Evolutionary conservation across 2,888 invertebrate species (phyloP).

Genomic region (Trichogramma evanescens): DNA sequence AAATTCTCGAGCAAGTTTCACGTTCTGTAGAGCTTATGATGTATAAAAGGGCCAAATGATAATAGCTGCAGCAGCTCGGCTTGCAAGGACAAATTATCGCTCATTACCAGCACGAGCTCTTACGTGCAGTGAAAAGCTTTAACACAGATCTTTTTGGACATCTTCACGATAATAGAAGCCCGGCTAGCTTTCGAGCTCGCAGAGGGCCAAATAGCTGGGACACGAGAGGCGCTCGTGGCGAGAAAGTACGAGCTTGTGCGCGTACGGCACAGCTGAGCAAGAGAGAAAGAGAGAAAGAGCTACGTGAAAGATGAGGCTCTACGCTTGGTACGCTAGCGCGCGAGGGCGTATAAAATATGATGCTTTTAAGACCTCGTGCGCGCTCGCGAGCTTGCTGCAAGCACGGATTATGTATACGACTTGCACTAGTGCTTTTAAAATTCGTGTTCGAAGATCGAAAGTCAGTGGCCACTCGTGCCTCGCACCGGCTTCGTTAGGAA

Average conservation of each 20-base stretch:
- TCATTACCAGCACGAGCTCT: no score
- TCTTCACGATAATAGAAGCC: slow-evolving; percentile 18
- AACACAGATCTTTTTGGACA: slow-evolving; percentile 4
- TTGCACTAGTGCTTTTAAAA: slow-evolving; percentile 34
- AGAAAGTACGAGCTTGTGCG: background rate
- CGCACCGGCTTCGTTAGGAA: slow-evolving; percentile 24
- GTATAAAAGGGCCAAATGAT: no score
- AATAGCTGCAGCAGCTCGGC: no score
- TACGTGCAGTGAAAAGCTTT: background rate
- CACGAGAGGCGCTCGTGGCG: slow-evolving; percentile 6
- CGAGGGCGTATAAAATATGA: slow-evolving; percentile 37
- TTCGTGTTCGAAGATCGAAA: slow-evolving; percentile 36
- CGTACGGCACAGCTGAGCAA: background rate
- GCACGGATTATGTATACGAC: background rate
- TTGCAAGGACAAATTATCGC: no score
- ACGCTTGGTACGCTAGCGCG: background rate
- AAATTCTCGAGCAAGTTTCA: background rate
- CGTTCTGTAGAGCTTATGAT: no score
- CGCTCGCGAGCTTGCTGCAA: slow-evolving; percentile 7
- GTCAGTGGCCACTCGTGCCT: slow-evolving; percentile 12
- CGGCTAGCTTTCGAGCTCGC: background rate
- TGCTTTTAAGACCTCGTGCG: slow-evolving; percentile 35
- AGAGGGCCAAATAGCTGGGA: slow-evolving; percentile 1
- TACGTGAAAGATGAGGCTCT: slow-evolving; percentile 20
- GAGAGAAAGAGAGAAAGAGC: background rate